Base-by-base conservation (phyloP, 2,888 invertebrate genomes). In the Anthophora plumipes region DNA sequence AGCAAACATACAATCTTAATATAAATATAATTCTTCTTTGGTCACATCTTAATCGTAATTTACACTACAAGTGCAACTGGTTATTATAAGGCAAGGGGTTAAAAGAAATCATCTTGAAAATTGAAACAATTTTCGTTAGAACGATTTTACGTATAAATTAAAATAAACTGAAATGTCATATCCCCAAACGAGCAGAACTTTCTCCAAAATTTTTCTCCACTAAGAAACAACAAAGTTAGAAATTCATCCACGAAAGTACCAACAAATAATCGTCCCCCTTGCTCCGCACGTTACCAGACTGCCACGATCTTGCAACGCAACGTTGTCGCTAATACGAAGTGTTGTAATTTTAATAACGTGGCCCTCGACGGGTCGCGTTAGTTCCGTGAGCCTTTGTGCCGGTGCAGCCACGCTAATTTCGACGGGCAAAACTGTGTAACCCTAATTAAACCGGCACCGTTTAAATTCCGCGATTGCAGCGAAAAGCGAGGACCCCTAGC, bases 391-490 rank as follows among this genome's bases (percentile, higher is more conserved):
- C 54, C 67, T 66, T 76, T 80, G 61, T 68, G 54, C 54, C 17
- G 20, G 17, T 52, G n/a, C 39, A 25, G 48, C 14, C 71, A 37
- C 37, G 66, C 50, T 80, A 80, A 80, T 80, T 82, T 77, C 72
- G 41, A 50, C 71, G 39, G 63, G 70, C 61, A 68, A 69, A 76
- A 69, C 74, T 64, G 50, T 67, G 79, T 75, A 81, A 74, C 80
- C 77, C 82, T 82, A 82, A 82, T 82, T 82, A 82, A 81, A 81
- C 59, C 63, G 64, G 54, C 31, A 50, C 41, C 81, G 71, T 77
- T 73, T 80, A 82, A 81, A 82, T 77, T 73, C 70, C 66, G 69
- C 54, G 82, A 82, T 80, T 80, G 80, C 80, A 68, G 64, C 71
- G 55, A 43, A 67, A 75, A 80, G 66, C 61, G 39, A n/a, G 46